These are phyloP conservation scores for Epizoanthus stellaris DNA, from an alignment of 92 coral and sea anemone species.

Conservation along the genomic window DNA sequence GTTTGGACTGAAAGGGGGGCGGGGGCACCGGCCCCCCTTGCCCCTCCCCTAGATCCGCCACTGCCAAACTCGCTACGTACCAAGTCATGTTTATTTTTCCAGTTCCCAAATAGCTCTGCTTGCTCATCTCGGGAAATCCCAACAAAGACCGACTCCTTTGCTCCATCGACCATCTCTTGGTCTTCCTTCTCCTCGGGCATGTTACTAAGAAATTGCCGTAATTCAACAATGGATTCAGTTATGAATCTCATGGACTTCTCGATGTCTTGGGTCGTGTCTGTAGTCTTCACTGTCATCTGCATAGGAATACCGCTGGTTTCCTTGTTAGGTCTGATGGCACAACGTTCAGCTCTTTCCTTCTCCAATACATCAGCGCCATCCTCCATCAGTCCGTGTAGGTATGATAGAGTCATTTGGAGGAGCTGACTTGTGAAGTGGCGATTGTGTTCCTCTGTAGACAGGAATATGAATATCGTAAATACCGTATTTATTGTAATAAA, in stretches of 20 bases:
- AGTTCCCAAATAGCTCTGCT: constrained; percentile 5
- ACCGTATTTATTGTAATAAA: no score
- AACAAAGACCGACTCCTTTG: not conserved
- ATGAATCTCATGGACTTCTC: constrained; percentile 58
- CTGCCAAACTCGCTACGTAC: not conserved
- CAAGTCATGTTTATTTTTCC: constrained; percentile 35
- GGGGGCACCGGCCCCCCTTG: no score
- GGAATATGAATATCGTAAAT: not conserved
- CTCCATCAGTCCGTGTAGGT: constrained; percentile 85
- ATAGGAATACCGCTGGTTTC: not conserved
- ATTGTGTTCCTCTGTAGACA: constrained; percentile 84
- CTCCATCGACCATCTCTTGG: not conserved
- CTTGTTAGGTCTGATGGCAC: constrained; percentile 11
- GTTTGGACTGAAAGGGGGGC: no score
- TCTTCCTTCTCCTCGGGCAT: constrained; percentile 47
- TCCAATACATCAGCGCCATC: constrained; percentile 85
- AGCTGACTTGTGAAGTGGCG: constrained; percentile 91
- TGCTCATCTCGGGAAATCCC: not conserved
- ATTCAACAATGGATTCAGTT: constrained; percentile 72
- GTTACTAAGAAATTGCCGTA: constrained; percentile 71
- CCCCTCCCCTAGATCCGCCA: no score
- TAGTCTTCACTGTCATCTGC: constrained; percentile 10
- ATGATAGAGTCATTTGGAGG: constrained; percentile 89
- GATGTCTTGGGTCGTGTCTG: constrained; percentile 36
- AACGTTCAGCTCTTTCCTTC: constrained; percentile 41